Evolutionary conservation across 2,888 invertebrate genomes (phyloP).

Genomic region (Lucinisca nassula): DNA sequence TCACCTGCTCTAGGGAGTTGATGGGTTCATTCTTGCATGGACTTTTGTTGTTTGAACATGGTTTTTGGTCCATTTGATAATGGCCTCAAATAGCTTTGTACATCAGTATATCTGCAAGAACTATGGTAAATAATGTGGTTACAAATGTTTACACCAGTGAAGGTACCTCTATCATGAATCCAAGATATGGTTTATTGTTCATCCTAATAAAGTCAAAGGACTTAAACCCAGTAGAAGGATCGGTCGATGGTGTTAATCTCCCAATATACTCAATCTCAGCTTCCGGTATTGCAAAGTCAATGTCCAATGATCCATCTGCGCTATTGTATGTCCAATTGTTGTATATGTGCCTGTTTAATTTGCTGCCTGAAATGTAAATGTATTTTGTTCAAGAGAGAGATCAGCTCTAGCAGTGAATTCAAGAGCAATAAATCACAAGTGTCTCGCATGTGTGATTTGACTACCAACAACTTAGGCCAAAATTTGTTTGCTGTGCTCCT

Average conservation of each 20-base stretch:
- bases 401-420: too few relatives aligned
- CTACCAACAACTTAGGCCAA: too few relatives aligned
- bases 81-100: too few relatives aligned
- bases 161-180: conserved; percentile 26
- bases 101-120: not conserved
- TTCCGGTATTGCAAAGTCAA: not conserved
- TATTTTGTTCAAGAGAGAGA: not conserved
- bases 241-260: not conserved
- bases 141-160: too few relatives aligned
- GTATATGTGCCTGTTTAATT: not conserved
- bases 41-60: too few relatives aligned
- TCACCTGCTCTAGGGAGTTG: too few relatives aligned
- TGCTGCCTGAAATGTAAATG: not conserved
- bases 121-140: too few relatives aligned
- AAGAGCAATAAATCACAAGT: too few relatives aligned
- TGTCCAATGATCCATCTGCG: not conserved
- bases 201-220: not conserved
- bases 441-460: too few relatives aligned
- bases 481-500: too few relatives aligned
- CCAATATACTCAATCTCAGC: not conserved
- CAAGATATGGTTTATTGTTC: not conserved
- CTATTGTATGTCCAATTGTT: conserved; percentile 5
- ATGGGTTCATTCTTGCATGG: too few relatives aligned
- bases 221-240: not conserved
- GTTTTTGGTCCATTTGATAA: too few relatives aligned